Percentiles rank a stretch among this genome's conserved stretches.
Evolutionary conservation across 2,888 invertebrate species (phyloP).

Genomic region (Sarcophaga rosellei): DNA sequence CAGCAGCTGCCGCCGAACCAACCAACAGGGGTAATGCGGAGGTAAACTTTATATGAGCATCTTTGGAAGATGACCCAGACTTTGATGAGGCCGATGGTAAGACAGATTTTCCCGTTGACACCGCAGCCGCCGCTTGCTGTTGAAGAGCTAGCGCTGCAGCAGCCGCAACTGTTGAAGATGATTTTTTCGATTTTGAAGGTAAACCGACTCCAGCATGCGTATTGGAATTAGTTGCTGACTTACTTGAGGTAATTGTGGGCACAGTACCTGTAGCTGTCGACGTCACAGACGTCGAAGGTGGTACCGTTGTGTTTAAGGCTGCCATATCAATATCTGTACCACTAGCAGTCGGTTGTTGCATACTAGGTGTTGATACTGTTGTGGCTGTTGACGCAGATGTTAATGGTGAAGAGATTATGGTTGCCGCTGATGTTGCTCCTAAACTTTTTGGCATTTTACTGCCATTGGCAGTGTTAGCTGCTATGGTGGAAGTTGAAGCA

Average conservation of each 20-base stretch:
- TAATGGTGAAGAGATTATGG: constrained; percentile 56
- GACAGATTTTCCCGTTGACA: constrained; percentile 67
- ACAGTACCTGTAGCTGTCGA: constrained; percentile 66
- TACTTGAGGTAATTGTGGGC: constrained; percentile 73
- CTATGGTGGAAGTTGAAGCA: constrained; percentile 26
- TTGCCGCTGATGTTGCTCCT: constrained; percentile 66
- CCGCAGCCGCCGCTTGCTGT: constrained; percentile 69
- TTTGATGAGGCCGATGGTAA: constrained; percentile 69
- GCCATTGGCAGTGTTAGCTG: constrained; percentile 72
- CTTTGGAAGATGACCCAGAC: constrained; percentile 70
- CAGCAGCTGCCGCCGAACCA: constrained; percentile 77
- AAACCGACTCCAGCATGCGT: constrained; percentile 52
- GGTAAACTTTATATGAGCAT: constrained; percentile 76
- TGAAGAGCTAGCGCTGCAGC: constrained; percentile 62
- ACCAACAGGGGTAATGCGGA: constrained; percentile 74
- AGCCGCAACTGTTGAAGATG: constrained; percentile 56
- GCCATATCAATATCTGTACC: constrained; percentile 70
- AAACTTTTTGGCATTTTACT: constrained; percentile 77
- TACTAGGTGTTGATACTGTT: constrained; percentile 65
- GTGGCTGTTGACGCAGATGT: constrained; percentile 67
- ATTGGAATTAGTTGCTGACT: constrained; percentile 59
- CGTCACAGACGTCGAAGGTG: constrained; percentile 61
- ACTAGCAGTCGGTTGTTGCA: constrained; percentile 38
- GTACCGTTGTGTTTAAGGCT: constrained; percentile 70
- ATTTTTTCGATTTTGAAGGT: constrained; percentile 55